phyloP scores from a whole-genome alignment of 2,113 vertebrate genomes.

The Sinocyclocheilus anshuiensis region DNA sequence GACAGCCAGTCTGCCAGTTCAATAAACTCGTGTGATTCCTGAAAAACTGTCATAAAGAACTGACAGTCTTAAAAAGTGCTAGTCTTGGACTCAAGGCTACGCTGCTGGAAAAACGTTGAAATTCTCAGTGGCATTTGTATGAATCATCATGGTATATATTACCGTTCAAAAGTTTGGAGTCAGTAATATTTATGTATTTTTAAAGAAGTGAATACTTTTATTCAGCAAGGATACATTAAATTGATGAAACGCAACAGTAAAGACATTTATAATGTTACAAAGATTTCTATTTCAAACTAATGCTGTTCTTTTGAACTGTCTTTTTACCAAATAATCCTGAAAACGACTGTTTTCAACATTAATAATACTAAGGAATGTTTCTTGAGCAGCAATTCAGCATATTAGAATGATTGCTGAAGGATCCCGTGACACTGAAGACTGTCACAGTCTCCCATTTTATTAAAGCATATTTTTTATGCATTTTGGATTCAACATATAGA shows the following conservation, averaged over 20 bases:
- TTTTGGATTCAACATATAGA: not conserved
- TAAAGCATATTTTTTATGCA: not conserved
- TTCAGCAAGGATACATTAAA: too few relatives aligned
- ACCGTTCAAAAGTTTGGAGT: not conserved
- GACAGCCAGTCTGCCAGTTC: not conserved
- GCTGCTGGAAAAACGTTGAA: not conserved
- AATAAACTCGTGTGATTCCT: not conserved
- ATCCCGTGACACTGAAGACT: not conserved
- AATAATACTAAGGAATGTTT: not conserved
- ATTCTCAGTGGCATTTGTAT: not conserved
- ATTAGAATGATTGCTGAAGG: not conserved
- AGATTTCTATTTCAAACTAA: not conserved
- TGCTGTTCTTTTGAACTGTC: not conserved
- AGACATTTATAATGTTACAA: not conserved
- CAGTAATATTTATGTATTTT: not conserved
- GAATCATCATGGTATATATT: not conserved
- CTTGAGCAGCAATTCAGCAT: too few relatives aligned
- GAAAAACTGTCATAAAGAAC: slow-evolving; percentile 9
- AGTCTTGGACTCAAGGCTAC: not conserved
- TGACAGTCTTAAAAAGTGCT: not conserved
- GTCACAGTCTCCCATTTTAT: not conserved
- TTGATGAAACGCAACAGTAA: too few relatives aligned
- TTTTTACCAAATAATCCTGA: too few relatives aligned
- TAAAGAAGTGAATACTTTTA: not conserved
- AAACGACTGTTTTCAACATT: not conserved